Evolutionary conservation across 1,140 invertebrate genomes (phyloP), one percentile per base, ranked within the genome.

Genomic region (Hycleus cichorii): DNA sequence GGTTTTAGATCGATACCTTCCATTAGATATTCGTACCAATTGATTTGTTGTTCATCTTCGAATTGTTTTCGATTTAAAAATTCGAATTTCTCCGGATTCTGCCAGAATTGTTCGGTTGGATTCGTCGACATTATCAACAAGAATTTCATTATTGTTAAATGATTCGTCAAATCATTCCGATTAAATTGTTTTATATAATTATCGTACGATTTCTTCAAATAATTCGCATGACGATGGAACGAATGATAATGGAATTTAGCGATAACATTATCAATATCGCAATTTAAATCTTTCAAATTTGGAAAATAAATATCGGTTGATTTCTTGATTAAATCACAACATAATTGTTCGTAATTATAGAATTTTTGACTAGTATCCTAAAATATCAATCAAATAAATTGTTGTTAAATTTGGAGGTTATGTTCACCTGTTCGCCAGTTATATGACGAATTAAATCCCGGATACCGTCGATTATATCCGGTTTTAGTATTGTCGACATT

Each of bases 181-280:
- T 5, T 61, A 18, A 45, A 49, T 49, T 5, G 48, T 44, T n/a
- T 59, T 40, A 71, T 57, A 48, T 67, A 72, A n/a, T 62, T 65
- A 4, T 68, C 52, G 57, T 72, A 69, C n/a, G 57, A 25, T 12
- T 39, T 39, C 26, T 58, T 52, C 24, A 74, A 58, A 9, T 68
- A 61, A 27, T 62, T 53, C 4, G 69, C 62, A 57, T 72, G 66
- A 3, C 39, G 11, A 11, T 55, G 47, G 43, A 72, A 71, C 1
- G 69, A 69, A 58, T 73, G 70, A 47, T 72, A 71, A 24, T 55
- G 54, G 49, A 67, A 71, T 48, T 72, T 72, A 25, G 69, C 66
- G 32, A 60, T 49, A 62, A 73, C 65, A 39, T 66, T 63, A 25
- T 58, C 44, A n/a, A 72, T 61, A 39, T 54, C 63, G 24, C 47